Conservation (phyloP, 2,888 invertebrate species). For the Aphodius granarius region DNA sequence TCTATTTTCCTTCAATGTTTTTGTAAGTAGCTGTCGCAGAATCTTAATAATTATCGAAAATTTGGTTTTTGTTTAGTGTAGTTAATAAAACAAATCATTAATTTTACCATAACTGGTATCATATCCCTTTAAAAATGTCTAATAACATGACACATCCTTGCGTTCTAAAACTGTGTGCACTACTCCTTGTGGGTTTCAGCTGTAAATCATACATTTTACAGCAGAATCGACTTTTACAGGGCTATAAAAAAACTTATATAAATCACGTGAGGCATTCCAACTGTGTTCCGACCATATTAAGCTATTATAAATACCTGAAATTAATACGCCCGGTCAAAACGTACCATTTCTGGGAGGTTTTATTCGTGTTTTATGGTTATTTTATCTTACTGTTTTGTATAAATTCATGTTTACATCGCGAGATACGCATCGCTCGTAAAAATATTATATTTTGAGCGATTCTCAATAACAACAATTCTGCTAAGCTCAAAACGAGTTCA, state of each 20-base stretch:
- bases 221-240: neutral
- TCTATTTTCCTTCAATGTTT: too few species aligned
- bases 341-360: neutral
- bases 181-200: neutral
- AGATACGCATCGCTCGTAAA: neutral
- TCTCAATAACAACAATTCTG: too few species aligned
- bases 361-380: neutral
- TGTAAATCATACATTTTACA: slow-evolving; percentile 1
- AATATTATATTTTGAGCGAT: neutral
- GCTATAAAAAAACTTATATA: slow-evolving; percentile 8
- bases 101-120: neutral
- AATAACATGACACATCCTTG: neutral
- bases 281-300: neutral
- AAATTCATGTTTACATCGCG: neutral
- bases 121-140: neutral
- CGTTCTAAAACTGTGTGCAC: neutral
- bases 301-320: neutral
- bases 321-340: neutral
- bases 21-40: too few species aligned
- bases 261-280: neutral
- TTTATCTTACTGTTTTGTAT: neutral
- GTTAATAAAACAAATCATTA: neutral
- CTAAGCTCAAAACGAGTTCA: too few species aligned
- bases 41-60: too few species aligned
- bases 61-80: neutral